phyloP scores from a whole-genome alignment of 2,113 vertebrate genomes.

The Mesocricetus auratus region DNA sequence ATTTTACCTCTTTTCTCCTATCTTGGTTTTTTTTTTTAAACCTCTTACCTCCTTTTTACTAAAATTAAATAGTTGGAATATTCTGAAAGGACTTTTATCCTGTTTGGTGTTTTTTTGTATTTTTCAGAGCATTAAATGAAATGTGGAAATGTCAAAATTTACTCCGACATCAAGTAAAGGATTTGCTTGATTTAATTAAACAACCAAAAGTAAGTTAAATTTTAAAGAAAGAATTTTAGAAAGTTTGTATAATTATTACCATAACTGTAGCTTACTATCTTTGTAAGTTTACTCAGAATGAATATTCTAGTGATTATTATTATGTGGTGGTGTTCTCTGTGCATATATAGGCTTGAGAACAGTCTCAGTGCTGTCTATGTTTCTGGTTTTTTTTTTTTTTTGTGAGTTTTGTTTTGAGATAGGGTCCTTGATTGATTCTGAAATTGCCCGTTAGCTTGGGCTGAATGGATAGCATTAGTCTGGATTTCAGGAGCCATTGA shows the following conservation, averaged over 20 bases:
- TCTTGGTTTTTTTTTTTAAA: not conserved
- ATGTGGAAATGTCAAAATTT: slow-evolving; percentile 99
- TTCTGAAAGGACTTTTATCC: slow-evolving; percentile 24
- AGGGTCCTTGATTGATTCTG: not conserved
- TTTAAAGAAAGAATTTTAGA: slow-evolving; percentile 39
- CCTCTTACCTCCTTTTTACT: not conserved
- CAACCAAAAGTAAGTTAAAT: slow-evolving; percentile 94
- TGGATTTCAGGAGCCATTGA: not conserved
- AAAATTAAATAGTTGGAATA: not conserved
- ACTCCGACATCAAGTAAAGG: slow-evolving; percentile 96
- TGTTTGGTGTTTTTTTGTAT: slow-evolving; percentile 57
- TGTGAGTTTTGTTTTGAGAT: not conserved
- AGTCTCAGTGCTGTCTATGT: not conserved
- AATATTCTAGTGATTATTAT: not conserved
- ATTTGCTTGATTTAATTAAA: slow-evolving; percentile 97
- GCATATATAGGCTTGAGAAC: too few relatives aligned
- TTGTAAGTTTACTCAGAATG: slow-evolving; percentile 19
- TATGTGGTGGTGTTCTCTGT: not conserved
- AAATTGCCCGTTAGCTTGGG: not conserved
- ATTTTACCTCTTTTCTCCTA: slow-evolving; percentile 7
- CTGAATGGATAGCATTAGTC: not conserved
- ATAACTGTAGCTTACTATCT: slow-evolving; percentile 9
- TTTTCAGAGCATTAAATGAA: slow-evolving; percentile 96
- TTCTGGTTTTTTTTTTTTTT: too few relatives aligned
- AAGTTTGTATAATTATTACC: not conserved